Percentiles rank a stretch among this genome's conserved stretches.
These are phyloP conservation scores for Rhadina sibilatrix DNA, from an alignment of 2,113 vertebrate genomes.

Conservation along the genomic window DNA sequence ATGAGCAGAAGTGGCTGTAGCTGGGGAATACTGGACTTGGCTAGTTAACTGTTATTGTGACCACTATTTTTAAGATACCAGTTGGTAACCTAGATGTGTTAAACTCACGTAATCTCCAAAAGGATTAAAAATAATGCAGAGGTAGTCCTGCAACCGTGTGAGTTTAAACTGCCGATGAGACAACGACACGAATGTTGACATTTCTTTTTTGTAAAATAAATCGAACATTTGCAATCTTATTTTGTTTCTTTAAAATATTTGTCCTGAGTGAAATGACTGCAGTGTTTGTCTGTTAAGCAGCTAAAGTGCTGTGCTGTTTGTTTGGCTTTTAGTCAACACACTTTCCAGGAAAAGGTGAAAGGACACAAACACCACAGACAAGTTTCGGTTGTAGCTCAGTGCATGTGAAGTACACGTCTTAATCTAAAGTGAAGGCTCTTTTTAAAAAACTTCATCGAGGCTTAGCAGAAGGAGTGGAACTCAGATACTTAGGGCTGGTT, in stretches of 20 bases:
- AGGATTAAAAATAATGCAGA: neutral
- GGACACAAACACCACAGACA: slow-evolving; percentile 44
- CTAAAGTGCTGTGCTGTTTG: slow-evolving; percentile 49
- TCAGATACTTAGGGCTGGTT: neutral
- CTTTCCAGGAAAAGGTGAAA: slow-evolving; percentile 71
- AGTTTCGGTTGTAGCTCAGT: slow-evolving; percentile 21
- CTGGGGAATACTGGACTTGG: neutral
- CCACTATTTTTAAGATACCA: neutral
- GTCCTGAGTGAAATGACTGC: neutral
- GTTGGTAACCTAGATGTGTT: neutral
- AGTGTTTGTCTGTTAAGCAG: neutral
- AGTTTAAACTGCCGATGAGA: neutral
- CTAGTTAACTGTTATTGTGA: neutral
- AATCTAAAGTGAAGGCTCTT: neutral
- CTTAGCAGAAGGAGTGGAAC: neutral
- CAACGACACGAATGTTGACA: neutral
- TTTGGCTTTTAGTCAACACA: slow-evolving; percentile 58
- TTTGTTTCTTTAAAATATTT: neutral
- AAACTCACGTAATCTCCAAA: neutral
- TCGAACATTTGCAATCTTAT: neutral
- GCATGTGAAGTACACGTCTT: neutral
- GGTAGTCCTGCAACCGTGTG: neutral
- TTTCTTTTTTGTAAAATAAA: neutral
- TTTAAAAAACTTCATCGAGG: neutral
- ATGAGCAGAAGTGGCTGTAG: neutral